A percentile compares a stretch with the other conserved stretches of the same genome.
phyloP scores from a whole-genome alignment of 1,140 invertebrate species.

The Cepaea nemoralis region DNA sequence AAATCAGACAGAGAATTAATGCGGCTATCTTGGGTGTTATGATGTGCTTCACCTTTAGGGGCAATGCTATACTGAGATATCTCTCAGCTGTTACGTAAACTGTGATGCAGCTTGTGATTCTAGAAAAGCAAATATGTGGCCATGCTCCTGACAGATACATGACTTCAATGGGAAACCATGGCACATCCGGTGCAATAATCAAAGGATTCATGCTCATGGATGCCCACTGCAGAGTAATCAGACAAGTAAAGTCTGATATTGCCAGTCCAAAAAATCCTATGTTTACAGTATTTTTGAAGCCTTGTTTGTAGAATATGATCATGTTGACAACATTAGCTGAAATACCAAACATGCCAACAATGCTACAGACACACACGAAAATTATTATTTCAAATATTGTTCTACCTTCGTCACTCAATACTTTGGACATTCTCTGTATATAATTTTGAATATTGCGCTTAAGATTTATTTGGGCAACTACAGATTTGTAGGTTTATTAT shows the following conservation, averaged over 20 bases:
- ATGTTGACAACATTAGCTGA: neutral
- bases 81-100: slow-evolving; percentile 14
- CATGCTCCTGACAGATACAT: slow-evolving; percentile 17
- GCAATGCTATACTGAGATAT: slow-evolving; percentile 1
- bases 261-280: neutral
- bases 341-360: neutral
- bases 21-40: neutral
- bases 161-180: neutral
- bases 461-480: too few species aligned
- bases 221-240: neutral
- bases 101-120: slow-evolving; percentile 15
- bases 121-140: neutral
- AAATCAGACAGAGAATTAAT: neutral
- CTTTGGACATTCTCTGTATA: neutral
- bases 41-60: neutral
- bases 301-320: neutral
- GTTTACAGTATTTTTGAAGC: neutral
- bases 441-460: too few species aligned
- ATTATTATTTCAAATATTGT: neutral
- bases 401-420: neutral
- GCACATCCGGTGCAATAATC: neutral
- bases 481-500: too few species aligned
- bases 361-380: neutral
- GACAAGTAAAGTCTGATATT: neutral
- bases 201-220: neutral